phyloP scores from a whole-genome alignment of 23 tunicate genomes.

The Ciona savignyi region DNA sequence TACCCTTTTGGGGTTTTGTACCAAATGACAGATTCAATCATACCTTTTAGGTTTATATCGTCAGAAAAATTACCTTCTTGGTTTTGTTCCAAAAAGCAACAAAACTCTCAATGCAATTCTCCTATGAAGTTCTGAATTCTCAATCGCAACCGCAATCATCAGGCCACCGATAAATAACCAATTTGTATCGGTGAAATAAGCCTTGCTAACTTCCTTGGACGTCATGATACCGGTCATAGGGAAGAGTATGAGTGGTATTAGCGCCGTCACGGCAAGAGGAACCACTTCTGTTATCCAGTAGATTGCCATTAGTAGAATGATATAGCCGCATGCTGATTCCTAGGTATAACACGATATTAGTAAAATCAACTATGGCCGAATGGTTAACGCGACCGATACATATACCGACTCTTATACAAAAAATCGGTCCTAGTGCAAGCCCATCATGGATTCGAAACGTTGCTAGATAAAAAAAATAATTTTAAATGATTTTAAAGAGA shows the following conservation, averaged over 20 bases:
- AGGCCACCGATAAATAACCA: constrained; percentile 81
- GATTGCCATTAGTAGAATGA: constrained; percentile 64
- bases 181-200: constrained; percentile 76
- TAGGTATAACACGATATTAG: too few relatives aligned
- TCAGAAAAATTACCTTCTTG: constrained; percentile 69
- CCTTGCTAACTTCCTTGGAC: constrained; percentile 36
- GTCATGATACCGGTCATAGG: constrained; percentile 63
- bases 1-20: too few relatives aligned
- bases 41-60: too few relatives aligned
- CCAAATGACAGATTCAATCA: too few relatives aligned
- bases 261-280: constrained; percentile 75
- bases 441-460: too few relatives aligned
- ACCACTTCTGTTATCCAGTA: constrained; percentile 85
- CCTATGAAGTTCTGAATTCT: constrained; percentile 54
- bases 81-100: constrained; percentile 62
- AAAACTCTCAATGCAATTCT: constrained; percentile 76
- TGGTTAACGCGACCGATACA: too few relatives aligned
- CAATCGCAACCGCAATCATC: constrained; percentile 68
- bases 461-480: too few relatives aligned
- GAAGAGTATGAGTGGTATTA: constrained; percentile 69
- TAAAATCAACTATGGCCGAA: too few relatives aligned
- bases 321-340: constrained; percentile 75
- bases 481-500: too few relatives aligned
- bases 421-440: too few relatives aligned
- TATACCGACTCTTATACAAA: too few relatives aligned